These are phyloP conservation scores for Chromobotia macracanthus DNA, from an alignment of 2,797 vertebrate genomes.

Conservation along the genomic window DNA sequence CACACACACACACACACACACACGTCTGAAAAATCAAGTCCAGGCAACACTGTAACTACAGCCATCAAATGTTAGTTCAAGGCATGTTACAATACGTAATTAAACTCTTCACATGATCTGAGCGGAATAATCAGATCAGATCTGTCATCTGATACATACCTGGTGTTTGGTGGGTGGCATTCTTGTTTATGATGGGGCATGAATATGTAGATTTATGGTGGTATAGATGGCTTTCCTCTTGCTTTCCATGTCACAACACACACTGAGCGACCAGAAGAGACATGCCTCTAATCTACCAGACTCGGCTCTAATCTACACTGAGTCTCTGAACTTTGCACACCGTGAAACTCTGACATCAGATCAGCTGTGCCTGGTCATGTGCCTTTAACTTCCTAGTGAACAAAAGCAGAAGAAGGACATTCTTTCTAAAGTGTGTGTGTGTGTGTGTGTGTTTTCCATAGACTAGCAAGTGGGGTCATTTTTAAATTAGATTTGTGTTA, in stretches of 20 bases:
- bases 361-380: conserved; percentile 80
- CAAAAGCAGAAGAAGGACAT: conserved; percentile 75
- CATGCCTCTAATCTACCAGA: conserved; percentile 57
- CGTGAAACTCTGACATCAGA: conserved; percentile 72
- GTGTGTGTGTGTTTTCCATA: not conserved
- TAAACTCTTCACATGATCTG: not conserved
- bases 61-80: not conserved
- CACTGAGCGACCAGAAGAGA: conserved; percentile 63
- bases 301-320: conserved; percentile 66
- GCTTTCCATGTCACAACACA: conserved; percentile 63
- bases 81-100: not conserved
- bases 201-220: not conserved
- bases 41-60: not conserved
- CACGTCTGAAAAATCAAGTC: not conserved
- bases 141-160: conserved; percentile 43
- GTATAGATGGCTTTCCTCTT: conserved; percentile 37
- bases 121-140: not conserved
- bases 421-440: not conserved
- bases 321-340: conserved; percentile 77
- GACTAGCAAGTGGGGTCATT: no score
- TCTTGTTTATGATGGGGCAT: conserved; percentile 13
- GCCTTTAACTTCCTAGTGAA: conserved; percentile 73
- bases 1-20: not conserved
- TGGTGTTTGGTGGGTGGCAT: conserved; percentile 52
- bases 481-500: no score